Conservation (phyloP, 1,140 invertebrate species). For the Helicorthomorpha holstii region DNA sequence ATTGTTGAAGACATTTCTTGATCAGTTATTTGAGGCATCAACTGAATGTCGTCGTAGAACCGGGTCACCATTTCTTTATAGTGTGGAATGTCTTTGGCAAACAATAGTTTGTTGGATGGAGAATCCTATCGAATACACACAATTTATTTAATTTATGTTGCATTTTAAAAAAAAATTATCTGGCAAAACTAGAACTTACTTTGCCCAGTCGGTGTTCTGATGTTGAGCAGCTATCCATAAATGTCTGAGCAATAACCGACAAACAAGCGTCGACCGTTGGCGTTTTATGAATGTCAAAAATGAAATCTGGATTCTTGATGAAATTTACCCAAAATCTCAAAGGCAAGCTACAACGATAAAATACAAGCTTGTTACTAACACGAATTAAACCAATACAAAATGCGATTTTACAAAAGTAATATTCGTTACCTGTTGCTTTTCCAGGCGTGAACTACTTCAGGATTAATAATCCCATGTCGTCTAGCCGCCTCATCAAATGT, state of each 20-base stretch:
- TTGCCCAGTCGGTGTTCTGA: constrained; percentile 75
- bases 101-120: constrained; percentile 82
- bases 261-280: constrained; percentile 78
- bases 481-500: constrained; percentile 76
- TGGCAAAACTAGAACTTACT: constrained; percentile 12
- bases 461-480: constrained; percentile 61
- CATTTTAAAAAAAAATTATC: background rate
- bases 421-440: constrained; percentile 58
- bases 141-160: background rate
- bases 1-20: constrained; percentile 81
- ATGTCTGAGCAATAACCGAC: constrained; percentile 86
- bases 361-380: background rate
- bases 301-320: constrained; percentile 92
- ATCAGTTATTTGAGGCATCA: constrained; percentile 70
- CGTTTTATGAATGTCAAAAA: constrained; percentile 90
- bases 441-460: constrained; percentile 87
- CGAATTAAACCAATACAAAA: background rate
- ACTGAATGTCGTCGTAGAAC: constrained; percentile 70
- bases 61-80: constrained; percentile 71
- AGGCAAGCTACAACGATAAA: constrained; percentile 47
- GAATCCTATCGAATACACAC: constrained; percentile 40
- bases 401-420: no score
- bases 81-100: constrained; percentile 83
- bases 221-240: constrained; percentile 88
- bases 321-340: constrained; percentile 93